These are phyloP conservation scores for Microcebus ravelobensis DNA, from an alignment of 2,113 vertebrate genomes.

Conservation along the genomic window DNA sequence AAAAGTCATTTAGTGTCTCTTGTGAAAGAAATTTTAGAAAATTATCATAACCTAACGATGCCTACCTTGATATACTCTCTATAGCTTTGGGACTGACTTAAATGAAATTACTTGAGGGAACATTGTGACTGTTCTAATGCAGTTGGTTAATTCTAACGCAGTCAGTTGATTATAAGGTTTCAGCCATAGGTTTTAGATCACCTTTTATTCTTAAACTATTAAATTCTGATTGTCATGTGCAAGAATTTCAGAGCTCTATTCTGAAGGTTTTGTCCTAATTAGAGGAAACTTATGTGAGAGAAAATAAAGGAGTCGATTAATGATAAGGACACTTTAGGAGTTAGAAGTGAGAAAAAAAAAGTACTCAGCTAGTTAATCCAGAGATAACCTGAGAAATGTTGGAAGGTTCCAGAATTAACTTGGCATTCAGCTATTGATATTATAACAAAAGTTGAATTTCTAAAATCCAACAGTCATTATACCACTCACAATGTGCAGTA, in stretches of 20 bases:
- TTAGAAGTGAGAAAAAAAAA: background rate
- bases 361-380: background rate
- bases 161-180: background rate
- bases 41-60: background rate
- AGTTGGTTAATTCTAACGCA: background rate
- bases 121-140: background rate
- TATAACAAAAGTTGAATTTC: background rate
- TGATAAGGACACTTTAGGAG: background rate
- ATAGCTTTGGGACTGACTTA: background rate
- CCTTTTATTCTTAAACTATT: background rate
- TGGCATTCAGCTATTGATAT: background rate
- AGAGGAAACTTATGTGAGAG: background rate
- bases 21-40: background rate
- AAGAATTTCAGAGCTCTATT: background rate
- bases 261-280: constrained; percentile 1
- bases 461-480: background rate
- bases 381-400: background rate
- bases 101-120: background rate
- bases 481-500: background rate
- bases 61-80: background rate
- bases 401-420: background rate
- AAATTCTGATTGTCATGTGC: background rate
- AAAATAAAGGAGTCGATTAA: background rate
- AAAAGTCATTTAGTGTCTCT: background rate
- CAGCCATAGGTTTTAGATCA: background rate